Evolutionary conservation across 2,797 vertebrate genomes (phyloP).

Genomic region (Mus spretus): DNA sequence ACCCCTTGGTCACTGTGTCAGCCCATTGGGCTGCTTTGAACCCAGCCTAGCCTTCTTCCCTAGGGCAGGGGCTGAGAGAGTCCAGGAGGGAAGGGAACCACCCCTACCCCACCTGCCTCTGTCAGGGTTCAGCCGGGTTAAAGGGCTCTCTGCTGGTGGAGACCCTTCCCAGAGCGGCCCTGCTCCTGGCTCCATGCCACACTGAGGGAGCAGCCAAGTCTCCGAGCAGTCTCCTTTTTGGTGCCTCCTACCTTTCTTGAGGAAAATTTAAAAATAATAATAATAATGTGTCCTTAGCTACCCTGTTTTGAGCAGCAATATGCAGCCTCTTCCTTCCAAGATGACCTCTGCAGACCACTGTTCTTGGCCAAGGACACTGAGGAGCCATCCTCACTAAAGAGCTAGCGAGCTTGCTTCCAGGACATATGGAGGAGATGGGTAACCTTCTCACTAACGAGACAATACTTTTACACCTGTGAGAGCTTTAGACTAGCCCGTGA

Average conservation of each 20-base stretch:
- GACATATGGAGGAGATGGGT: constrained; percentile 17
- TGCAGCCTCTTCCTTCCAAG: constrained; percentile 72
- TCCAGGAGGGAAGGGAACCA: background rate
- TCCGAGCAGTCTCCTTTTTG: constrained; percentile 67
- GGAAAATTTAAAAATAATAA: constrained; percentile 65
- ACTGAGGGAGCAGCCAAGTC: constrained; percentile 39
- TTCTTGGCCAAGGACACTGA: constrained; percentile 83
- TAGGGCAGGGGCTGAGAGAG: background rate
- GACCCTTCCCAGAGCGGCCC: background rate
- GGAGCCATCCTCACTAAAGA: constrained; percentile 55
- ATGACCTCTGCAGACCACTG: constrained; percentile 70
- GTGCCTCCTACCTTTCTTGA: constrained; percentile 83
- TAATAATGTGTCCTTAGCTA: constrained; percentile 64
- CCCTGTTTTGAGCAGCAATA: constrained; percentile 69
- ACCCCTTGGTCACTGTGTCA: constrained; percentile 41
- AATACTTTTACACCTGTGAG: constrained; percentile 65
- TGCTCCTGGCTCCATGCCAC: constrained; percentile 27
- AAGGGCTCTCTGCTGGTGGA: background rate
- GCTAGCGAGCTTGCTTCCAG: constrained; percentile 71
- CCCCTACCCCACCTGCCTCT: constrained; percentile 5
- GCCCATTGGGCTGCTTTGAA: constrained; percentile 5
- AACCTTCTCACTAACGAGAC: constrained; percentile 43
- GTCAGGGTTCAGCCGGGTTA: constrained; percentile 48
- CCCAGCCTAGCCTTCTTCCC: background rate
- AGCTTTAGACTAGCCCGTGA: constrained; percentile 67